Percentiles rank a stretch among this genome's conserved stretches.
phyloP scores from a whole-genome alignment of 35 echinoderm and acorn worm genomes.

The Nesometra sesokonis region DNA sequence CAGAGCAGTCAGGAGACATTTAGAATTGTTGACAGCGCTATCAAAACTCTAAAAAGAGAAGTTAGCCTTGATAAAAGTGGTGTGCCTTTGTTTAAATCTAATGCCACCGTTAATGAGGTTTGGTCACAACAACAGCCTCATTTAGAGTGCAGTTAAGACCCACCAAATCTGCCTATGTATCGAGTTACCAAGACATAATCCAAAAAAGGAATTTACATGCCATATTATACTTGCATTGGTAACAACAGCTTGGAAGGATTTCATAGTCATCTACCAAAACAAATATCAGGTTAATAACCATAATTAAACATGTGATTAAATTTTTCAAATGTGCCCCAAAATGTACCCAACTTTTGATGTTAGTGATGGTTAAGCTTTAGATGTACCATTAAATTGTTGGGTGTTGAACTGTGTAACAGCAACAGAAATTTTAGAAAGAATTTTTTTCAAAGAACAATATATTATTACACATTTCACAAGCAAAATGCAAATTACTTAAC shows the following conservation, averaged over 20 bases:
- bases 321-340: too few species aligned
- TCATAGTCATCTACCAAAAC: conserved; percentile 26
- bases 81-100: conserved; percentile 15
- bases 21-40: background rate
- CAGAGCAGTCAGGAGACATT: conserved; percentile 1
- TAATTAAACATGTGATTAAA: background rate
- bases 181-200: conserved; percentile 14
- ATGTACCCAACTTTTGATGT: too few species aligned
- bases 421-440: too few species aligned
- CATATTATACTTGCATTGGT: conserved; percentile 12
- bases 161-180: conserved; percentile 27
- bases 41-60: background rate
- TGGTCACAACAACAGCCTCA: conserved; percentile 36
- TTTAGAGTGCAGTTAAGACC: conserved; percentile 32
- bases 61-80: background rate
- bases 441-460: too few species aligned
- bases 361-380: too few species aligned
- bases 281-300: conserved; percentile 16
- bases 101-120: conserved; percentile 25
- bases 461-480: too few species aligned
- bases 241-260: conserved; percentile 38
- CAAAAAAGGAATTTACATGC: too few species aligned
- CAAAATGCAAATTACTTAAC: too few species aligned
- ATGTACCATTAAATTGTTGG: too few species aligned
- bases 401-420: too few species aligned